A percentile compares a stretch with the other conserved stretches of the same genome.
Conservation (phyloP, 2,888 invertebrate genomes). For the Lamproptera curius region DNA sequence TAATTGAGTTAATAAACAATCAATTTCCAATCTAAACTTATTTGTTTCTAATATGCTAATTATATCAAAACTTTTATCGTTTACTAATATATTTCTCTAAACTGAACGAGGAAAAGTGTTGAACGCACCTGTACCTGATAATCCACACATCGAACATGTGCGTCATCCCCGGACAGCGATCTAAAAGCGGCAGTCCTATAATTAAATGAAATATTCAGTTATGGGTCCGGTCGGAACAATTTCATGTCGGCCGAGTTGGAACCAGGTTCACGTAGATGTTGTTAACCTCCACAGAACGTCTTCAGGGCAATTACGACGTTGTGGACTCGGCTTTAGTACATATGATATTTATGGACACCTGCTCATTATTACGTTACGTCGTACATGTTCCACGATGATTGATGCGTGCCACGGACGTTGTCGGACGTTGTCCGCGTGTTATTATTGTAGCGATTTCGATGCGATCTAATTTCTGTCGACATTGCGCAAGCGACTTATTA, state of each 20-base stretch:
- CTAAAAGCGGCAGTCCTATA: constrained; percentile 40
- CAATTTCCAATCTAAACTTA: too few relatives aligned
- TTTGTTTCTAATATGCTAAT: too few relatives aligned
- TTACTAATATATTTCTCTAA: too few relatives aligned
- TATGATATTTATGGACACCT: constrained; percentile 58
- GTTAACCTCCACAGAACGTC: constrained; percentile 50
- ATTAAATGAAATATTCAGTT: constrained; percentile 67
- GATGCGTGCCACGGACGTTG: constrained; percentile 42
- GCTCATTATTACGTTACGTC: constrained; percentile 48
- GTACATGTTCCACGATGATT: constrained; percentile 47
- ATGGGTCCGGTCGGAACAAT: constrained; percentile 54
- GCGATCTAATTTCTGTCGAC: too few relatives aligned
- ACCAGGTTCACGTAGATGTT: constrained; percentile 56
- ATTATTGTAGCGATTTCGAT: too few relatives aligned
- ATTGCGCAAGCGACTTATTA: too few relatives aligned
- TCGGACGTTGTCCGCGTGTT: too few relatives aligned
- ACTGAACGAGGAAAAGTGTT: too few relatives aligned
- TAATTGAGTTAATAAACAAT: too few relatives aligned
- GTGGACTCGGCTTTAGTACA: constrained; percentile 49
- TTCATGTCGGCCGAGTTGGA: constrained; percentile 46
- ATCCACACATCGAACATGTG: constrained; percentile 37
- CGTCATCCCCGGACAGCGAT: constrained; percentile 52
- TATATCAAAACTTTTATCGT: too few relatives aligned
- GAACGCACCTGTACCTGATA: constrained; percentile 39
- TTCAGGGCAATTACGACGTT: constrained; percentile 54